These are phyloP conservation scores for Nyctibius grandis DNA, from an alignment of 2,797 vertebrate genomes.

Conservation along the genomic window DNA sequence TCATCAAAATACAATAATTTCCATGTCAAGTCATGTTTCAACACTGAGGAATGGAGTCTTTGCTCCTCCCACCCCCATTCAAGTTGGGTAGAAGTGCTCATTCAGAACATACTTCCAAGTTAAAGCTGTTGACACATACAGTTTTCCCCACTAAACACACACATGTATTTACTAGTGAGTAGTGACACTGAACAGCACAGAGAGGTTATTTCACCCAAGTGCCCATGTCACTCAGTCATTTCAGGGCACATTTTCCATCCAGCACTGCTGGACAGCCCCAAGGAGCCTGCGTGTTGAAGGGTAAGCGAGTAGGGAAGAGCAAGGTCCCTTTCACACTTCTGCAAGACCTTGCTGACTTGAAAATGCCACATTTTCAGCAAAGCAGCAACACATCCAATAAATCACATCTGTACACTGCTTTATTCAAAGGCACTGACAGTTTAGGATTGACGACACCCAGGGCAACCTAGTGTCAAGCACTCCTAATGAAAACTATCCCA, in stretches of 20 bases:
- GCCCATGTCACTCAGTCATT: background rate
- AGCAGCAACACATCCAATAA: slow-evolving; percentile 55
- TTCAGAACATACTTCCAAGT: background rate
- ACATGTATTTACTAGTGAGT: background rate
- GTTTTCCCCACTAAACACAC: background rate
- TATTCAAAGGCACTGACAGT: slow-evolving; percentile 68
- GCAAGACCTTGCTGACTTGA: slow-evolving; percentile 24
- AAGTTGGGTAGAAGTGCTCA: background rate
- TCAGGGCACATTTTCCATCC: background rate
- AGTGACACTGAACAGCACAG: background rate
- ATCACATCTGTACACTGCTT: slow-evolving; percentile 58
- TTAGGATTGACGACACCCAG: slow-evolving; percentile 71
- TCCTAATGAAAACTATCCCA: slow-evolving; percentile 74
- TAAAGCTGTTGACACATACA: background rate
- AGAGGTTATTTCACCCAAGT: background rate
- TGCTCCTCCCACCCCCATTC: background rate
- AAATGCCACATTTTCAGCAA: slow-evolving; percentile 44
- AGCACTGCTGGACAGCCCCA: background rate
- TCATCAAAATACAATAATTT: background rate
- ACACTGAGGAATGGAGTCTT: background rate
- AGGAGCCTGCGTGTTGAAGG: background rate
- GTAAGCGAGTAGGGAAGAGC: background rate
- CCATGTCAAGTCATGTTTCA: background rate
- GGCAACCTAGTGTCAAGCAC: slow-evolving; percentile 69
- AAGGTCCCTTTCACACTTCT: slow-evolving; percentile 18